These are phyloP conservation scores for Chloropsis cyanopogon DNA, from an alignment of 2,113 vertebrate genomes.

Conservation along the genomic window DNA sequence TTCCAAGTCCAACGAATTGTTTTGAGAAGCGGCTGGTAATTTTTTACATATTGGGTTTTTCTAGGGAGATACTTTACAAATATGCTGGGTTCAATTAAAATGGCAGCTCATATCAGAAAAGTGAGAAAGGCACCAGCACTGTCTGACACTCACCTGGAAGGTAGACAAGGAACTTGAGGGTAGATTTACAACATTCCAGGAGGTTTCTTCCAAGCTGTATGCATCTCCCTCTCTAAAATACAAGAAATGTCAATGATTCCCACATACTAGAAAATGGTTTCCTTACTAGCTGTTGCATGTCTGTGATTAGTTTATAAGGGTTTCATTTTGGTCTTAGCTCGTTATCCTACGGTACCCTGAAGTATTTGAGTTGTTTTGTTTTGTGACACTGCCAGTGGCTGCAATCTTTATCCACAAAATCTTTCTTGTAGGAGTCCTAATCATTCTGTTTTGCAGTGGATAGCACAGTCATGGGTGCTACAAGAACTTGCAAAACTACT, in stretches of 20 bases:
- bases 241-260: background rate
- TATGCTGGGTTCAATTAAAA: background rate
- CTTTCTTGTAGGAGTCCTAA: background rate
- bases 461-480: background rate
- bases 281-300: background rate
- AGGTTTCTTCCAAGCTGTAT: background rate
- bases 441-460: background rate
- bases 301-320: background rate
- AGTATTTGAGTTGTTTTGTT: background rate
- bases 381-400: background rate
- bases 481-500: background rate
- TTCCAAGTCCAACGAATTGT: background rate
- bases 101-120: background rate
- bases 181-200: background rate
- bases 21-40: background rate
- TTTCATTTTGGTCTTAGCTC: background rate
- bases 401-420: background rate
- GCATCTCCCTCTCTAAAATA: background rate
- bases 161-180: background rate
- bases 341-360: background rate
- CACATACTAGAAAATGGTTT: background rate
- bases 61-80: background rate
- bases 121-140: background rate
- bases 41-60: background rate
- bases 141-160: background rate